Evolutionary conservation across 1,140 invertebrate species (phyloP).

Genomic region (Hyles euphorbiae): DNA sequence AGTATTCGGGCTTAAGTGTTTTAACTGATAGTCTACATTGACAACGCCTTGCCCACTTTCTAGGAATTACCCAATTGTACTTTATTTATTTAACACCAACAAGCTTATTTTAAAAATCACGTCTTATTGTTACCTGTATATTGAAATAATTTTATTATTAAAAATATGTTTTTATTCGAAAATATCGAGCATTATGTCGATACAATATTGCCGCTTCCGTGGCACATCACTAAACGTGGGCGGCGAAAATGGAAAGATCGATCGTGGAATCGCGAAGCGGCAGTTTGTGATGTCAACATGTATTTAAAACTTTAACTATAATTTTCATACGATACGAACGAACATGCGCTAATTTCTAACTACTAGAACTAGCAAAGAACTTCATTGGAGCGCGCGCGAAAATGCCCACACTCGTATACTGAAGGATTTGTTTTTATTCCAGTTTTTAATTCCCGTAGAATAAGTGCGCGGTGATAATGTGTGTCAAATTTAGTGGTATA

Average conservation of each 20-base stretch:
- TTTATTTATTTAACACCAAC: too few relatives aligned
- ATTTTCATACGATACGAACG: constrained; percentile 19
- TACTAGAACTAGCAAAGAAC: neutral
- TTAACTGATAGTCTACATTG: too few relatives aligned
- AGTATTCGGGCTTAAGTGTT: too few relatives aligned
- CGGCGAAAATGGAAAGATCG: constrained; percentile 43
- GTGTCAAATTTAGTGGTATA: constrained; percentile 69
- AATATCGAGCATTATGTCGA: too few relatives aligned
- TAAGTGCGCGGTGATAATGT: constrained; percentile 59
- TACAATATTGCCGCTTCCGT: too few relatives aligned
- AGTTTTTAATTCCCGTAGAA: constrained; percentile 12
- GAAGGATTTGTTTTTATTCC: constrained; percentile 11
- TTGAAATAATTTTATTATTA: too few relatives aligned
- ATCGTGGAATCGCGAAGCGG: constrained; percentile 38
- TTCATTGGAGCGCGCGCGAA: neutral
- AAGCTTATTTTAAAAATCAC: too few relatives aligned
- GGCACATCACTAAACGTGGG: constrained; percentile 37
- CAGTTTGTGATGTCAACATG: constrained; percentile 60
- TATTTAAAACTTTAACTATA: constrained; percentile 37
- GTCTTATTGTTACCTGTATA: too few relatives aligned
- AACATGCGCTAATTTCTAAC: constrained; percentile 15
- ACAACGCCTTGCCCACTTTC: too few relatives aligned
- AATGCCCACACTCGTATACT: too few relatives aligned
- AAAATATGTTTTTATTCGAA: too few relatives aligned
- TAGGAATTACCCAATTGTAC: too few relatives aligned